Base-by-base conservation (phyloP, 2,888 invertebrate genomes). In the Troides oblongomaculatus region DNA sequence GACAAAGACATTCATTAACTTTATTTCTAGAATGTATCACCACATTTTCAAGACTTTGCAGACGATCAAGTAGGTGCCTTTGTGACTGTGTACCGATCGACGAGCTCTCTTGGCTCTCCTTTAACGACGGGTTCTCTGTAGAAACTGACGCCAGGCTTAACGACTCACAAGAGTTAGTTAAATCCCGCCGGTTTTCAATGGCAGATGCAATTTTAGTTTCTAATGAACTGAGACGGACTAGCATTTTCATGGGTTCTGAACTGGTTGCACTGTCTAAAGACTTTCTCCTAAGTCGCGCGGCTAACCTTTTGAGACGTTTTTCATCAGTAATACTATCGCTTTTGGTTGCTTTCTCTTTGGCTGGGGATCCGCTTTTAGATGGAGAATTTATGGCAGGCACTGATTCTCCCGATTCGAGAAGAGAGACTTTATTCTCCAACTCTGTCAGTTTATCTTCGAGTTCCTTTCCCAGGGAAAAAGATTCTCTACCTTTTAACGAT, bases 401-500 rank as follows among this genome's bases (percentile, higher is more conserved):
- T 3, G 89, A 77, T 66, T 92, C 87, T 36, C 89, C 88, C 18
- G 88, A 81, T 80, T 96, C 96, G 66, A 96, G 84, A 73, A 94
- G 93, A 68, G 94, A 93, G 63, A 97, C 95, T 88, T 96, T 97
- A 64, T 94, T 95, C 87, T 97, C 97, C 71, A 97, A 85, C 82
- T 97, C 96, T n/a, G 94, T 94, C 62, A 97, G 93, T 84, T 97
- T 97, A 73, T 96, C 96, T 84, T 97, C 97, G 23, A 97, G 94
- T 84, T 97, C 97, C 84, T 96, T 97, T 18, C 96, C 95, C 62
- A 97, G 94, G 12, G 96, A 95, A 76, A 97, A 94, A 46, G 96
- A 96, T 84, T 97, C 97, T 75, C 96, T 94, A 10, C 97, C 97
- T 85, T 97, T 97, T 60, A 98, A 88, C 0, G 97, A 97, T 30